Conservation (phyloP, 2,797 vertebrate species). For the Poeciliopsis turneri region DNA sequence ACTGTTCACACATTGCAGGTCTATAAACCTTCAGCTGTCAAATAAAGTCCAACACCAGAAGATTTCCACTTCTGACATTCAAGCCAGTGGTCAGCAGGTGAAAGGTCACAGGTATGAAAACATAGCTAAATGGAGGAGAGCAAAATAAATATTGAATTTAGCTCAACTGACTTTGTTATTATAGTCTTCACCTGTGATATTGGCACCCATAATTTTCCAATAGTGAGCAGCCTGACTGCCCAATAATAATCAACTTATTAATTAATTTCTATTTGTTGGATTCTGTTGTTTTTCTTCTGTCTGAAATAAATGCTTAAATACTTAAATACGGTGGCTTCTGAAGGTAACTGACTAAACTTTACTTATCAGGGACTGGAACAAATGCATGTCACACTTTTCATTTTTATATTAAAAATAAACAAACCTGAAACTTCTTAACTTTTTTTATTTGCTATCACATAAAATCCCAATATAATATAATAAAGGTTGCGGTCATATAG, state of each 20-base stretch:
- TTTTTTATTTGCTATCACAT: neutral
- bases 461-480: neutral
- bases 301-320: no score
- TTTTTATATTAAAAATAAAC: no score
- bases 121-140: neutral
- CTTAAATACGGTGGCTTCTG: neutral
- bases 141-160: neutral
- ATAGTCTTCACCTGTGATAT: neutral
- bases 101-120: neutral
- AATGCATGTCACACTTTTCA: neutral
- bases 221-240: neutral
- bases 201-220: neutral
- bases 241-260: neutral
- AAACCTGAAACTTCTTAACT: neutral
- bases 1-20: neutral
- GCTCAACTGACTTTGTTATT: neutral
- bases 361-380: neutral
- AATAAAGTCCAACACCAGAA: neutral
- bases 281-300: no score
- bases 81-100: neutral
- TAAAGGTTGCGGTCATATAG: neutral
- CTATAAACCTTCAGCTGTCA: neutral
- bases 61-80: neutral
- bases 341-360: neutral
- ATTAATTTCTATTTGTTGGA: no score